Percentiles rank a stretch among this genome's conserved stretches.
Conservation (phyloP, 2,797 vertebrate genomes). For the Paramormyrops hopkinsi region DNA sequence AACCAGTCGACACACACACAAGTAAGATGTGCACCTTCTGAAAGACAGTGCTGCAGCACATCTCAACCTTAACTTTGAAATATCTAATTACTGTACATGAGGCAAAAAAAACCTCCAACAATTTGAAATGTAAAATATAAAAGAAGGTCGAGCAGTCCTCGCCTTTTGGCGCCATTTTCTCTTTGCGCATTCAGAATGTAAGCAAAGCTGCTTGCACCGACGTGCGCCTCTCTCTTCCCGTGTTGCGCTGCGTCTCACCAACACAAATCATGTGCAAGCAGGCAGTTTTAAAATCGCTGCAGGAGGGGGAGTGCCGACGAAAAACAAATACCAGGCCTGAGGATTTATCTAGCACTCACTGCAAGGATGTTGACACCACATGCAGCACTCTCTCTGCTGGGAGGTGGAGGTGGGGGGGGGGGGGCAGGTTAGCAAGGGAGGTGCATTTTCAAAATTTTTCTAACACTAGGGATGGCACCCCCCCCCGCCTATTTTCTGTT, state of each 20-base stretch:
- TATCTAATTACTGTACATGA: background rate
- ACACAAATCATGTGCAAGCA: background rate
- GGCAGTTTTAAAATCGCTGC: background rate
- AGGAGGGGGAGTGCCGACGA: background rate
- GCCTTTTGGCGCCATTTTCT: background rate
- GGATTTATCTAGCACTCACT: background rate
- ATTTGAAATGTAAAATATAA: background rate
- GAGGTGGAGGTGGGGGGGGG: background rate
- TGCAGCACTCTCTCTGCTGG: background rate
- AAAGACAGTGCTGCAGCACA: background rate
- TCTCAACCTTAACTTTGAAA: background rate
- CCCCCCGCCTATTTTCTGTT: background rate
- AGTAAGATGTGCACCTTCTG: background rate
- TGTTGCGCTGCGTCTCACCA: background rate
- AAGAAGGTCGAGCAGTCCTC: background rate
- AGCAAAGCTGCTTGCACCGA: background rate
- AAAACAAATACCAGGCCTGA: background rate
- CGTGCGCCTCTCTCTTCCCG: no score
- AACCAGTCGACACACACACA: background rate
- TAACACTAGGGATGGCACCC: background rate
- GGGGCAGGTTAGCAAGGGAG: background rate
- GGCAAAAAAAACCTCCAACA: background rate
- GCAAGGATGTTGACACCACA: background rate
- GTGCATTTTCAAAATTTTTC: background rate
- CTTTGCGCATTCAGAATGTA: background rate